Base-by-base conservation (phyloP, 2,113 vertebrate species). In the Polypterus senegalus region DNA sequence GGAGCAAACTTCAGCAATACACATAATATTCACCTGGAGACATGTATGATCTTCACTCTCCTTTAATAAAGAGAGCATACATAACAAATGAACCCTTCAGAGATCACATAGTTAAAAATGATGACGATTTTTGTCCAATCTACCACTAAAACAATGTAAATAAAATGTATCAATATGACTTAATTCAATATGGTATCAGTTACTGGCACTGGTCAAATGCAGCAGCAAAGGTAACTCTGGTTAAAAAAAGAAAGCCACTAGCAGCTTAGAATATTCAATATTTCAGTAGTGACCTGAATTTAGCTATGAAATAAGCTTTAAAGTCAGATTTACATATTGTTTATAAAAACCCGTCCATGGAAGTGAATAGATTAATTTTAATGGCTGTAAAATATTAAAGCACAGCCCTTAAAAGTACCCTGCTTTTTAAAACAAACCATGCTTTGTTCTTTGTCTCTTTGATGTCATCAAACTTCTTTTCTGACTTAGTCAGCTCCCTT, bases 381-480 rank as follows among this genome's bases (percentile, higher is more conserved):
- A 71, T 65, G 65, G 61, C 46, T 68, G 55, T 55, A 51, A 60
- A 73, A 64, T 69, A 71, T 67, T 57, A 70, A 75, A 70, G 67
- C 59, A 57, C 61, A 54, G 54, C 49, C 57, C 63, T 71, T 52
- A 70, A 70, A 71, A 73, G 61, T 64, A 62, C 11, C 55, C n/a
- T 60, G 61, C 58, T 66, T 27, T 61, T 63, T 59, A 53, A 65
- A 67, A 73, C 57, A 61, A 69, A 8, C 60, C 43, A 9, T 6
- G 59, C 69, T 76, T 71, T 68, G 60, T 74, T 74, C 54, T 49
- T 63, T 59, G 71, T 67, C 60, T 63, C 63, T 72, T 72, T 70
- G 57, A 68, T 65, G 62, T 52, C 56, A 54, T 61, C 59, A 61
- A 65, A 70, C 60, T 58, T 66, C 55, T 61, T 61, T 63, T 59